phyloP scores from a whole-genome alignment of 2,113 vertebrate species.

The Fulica atra region DNA sequence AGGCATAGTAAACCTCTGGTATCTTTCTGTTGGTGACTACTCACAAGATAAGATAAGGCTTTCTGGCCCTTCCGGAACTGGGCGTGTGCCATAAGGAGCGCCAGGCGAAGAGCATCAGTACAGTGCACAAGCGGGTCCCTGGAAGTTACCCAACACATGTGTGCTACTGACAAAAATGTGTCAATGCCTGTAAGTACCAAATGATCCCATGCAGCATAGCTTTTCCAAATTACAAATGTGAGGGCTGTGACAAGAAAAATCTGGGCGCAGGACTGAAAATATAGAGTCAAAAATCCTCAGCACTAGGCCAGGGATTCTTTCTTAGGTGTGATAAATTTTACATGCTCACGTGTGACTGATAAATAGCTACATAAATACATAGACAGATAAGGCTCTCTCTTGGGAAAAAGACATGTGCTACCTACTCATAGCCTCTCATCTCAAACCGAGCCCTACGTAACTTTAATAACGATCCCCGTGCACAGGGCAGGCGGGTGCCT shows the following conservation, averaged over 20 bases:
- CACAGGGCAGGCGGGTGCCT: rapidly evolving
- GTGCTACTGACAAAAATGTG: not conserved
- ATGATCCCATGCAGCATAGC: not conserved
- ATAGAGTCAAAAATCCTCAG: not conserved
- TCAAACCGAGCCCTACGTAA: rapidly evolving
- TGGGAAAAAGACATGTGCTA: not conserved
- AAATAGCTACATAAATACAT: not conserved
- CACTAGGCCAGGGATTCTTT: not conserved
- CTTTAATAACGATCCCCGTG: rapidly evolving
- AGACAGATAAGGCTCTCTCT: not conserved
- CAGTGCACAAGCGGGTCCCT: not conserved
- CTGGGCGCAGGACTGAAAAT: not conserved
- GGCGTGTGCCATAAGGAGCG: not conserved
- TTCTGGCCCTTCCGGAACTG: not conserved
- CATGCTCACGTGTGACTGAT: not conserved
- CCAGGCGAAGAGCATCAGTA: not conserved
- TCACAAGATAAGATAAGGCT: not conserved
- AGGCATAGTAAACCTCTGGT: not conserved
- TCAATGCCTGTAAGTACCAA: not conserved
- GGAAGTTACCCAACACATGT: not conserved
- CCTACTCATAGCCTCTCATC: not conserved
- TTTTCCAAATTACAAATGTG: not conserved
- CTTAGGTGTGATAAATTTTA: not conserved
- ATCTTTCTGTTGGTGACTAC: not conserved
- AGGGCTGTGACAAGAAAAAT: not conserved